These are phyloP conservation scores for Bambusicola thoracicus DNA, from an alignment of 2,113 vertebrate species.

Conservation along the genomic window DNA sequence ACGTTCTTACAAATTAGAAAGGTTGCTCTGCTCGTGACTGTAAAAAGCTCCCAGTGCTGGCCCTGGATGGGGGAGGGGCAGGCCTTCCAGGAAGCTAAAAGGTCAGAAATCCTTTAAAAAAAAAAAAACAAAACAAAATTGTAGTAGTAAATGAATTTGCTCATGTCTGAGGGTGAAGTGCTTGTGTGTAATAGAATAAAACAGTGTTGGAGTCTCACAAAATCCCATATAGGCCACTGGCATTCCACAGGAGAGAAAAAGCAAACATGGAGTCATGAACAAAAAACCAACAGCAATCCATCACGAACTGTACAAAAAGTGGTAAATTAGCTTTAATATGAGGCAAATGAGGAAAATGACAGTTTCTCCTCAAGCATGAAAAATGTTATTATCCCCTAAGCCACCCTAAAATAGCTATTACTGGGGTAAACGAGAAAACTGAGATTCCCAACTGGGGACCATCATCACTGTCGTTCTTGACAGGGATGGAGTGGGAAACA, in stretches of 20 bases:
- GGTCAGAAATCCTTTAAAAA: background rate
- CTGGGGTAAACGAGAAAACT: background rate
- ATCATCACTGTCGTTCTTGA: background rate
- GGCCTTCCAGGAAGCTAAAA: background rate
- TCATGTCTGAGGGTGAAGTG: background rate
- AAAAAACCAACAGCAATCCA: background rate
- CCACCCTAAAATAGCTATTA: background rate
- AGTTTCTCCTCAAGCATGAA: conserved; percentile 1
- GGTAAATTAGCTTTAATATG: conserved; percentile 15
- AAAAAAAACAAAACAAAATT: background rate
- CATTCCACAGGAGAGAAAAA: background rate
- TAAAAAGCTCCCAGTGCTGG: background rate
- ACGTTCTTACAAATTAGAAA: background rate
- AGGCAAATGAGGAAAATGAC: conserved; percentile 18
- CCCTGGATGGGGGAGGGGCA: accelerated
- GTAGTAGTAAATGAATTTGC: background rate
- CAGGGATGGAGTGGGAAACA: background rate
- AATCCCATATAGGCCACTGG: background rate
- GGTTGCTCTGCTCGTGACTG: background rate
- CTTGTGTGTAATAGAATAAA: background rate
- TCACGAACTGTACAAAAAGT: background rate
- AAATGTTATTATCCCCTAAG: conserved; percentile 6
- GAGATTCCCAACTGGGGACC: background rate
- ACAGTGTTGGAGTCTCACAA: background rate
- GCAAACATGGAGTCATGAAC: background rate